Percentiles rank a stretch among this genome's conserved stretches.
These are phyloP conservation scores for Herpetotheres cachinnans DNA, from an alignment of 2,113 vertebrate genomes.

Conservation along the genomic window DNA sequence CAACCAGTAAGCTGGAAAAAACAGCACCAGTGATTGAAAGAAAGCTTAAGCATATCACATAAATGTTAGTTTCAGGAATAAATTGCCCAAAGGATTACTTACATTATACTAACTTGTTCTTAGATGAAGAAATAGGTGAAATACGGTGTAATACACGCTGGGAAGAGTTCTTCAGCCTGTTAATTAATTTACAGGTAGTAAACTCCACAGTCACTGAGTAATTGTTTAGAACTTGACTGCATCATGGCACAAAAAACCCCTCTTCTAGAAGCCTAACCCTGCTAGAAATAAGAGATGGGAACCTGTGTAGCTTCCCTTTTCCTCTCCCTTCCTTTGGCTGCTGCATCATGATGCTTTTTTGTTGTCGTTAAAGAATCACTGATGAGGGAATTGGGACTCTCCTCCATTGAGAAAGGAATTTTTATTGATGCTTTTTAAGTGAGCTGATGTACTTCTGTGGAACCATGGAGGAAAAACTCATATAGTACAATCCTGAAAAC, in stretches of 20 bases:
- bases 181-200: neutral
- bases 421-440: neutral
- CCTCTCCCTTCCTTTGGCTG: neutral
- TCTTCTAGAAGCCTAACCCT: neutral
- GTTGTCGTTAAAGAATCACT: neutral
- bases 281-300: neutral
- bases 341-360: neutral
- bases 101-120: neutral
- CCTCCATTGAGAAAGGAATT: neutral
- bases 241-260: rapidly evolving
- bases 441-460: neutral
- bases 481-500: neutral
- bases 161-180: neutral
- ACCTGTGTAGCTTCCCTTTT: neutral
- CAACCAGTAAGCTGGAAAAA: neutral
- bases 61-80: neutral
- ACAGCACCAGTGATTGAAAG: neutral
- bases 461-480: neutral
- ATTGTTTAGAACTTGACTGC: neutral
- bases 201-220: neutral
- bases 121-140: neutral
- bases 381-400: neutral
- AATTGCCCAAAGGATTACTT: neutral
- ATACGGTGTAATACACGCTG: neutral
- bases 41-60: neutral